Percentiles rank a stretch among this genome's conserved stretches.
Conservation (phyloP, 2,797 vertebrate genomes). For the Xyrichtys novacula region DNA sequence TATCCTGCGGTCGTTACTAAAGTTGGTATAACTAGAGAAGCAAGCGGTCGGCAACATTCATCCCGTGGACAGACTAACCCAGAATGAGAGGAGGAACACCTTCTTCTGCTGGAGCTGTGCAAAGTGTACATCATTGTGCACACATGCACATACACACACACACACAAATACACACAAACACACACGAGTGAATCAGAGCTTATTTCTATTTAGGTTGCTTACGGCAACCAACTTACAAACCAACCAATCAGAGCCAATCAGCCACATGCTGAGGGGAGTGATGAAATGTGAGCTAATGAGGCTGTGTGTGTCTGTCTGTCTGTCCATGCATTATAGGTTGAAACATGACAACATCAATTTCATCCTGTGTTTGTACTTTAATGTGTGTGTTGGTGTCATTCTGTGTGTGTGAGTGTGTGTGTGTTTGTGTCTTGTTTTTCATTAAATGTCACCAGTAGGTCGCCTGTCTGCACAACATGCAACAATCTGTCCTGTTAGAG, state of each 20-base stretch:
- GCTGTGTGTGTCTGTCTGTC: not conserved
- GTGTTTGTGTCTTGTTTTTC: constrained; percentile 18
- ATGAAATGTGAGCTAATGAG: constrained; percentile 40
- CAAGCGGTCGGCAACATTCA: too few species aligned
- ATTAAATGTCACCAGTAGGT: constrained; percentile 31
- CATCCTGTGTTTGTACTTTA: not conserved
- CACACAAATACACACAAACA: not conserved
- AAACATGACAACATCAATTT: not conserved
- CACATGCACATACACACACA: not conserved
- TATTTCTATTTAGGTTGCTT: constrained; percentile 4
- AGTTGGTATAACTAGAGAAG: too few species aligned
- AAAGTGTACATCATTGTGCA: too few species aligned
- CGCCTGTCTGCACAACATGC: constrained; percentile 31
- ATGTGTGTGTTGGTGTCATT: not conserved
- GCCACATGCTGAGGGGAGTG: constrained; percentile 28
- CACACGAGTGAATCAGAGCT: not conserved
- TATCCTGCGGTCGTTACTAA: too few species aligned
- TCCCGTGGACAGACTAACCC: too few species aligned
- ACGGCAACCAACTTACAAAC: constrained; percentile 4
- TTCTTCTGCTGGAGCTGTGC: too few species aligned
- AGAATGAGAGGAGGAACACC: too few species aligned
- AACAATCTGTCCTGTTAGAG: constrained; percentile 20
- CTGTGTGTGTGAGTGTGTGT: not conserved
- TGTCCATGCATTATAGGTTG: constrained; percentile 36
- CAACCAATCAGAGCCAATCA: constrained; percentile 42